Evolutionary conservation across 2,888 invertebrate species (phyloP).

Genomic region (Stenodera caucasica): DNA sequence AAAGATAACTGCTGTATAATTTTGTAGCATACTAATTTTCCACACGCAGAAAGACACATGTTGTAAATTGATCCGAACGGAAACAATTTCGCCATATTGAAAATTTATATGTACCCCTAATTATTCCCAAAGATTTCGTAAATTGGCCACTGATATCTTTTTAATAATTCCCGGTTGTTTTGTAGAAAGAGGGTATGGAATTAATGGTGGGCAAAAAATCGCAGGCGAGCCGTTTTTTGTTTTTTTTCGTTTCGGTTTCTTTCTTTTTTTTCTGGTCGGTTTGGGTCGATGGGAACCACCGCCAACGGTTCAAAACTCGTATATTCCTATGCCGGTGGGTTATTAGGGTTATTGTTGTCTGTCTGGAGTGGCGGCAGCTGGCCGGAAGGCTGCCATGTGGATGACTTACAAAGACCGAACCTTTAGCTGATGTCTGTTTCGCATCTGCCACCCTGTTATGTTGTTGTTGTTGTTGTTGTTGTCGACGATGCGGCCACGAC

Average conservation of each 20-base stretch:
- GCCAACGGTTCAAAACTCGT: neutral
- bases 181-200: constrained; percentile 6
- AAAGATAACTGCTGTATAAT: too few species aligned
- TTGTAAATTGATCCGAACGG: constrained; percentile 9
- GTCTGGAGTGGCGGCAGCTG: constrained; percentile 34
- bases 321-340: constrained; percentile 20
- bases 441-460: constrained; percentile 42
- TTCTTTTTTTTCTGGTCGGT: too few species aligned
- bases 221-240: constrained; percentile 22
- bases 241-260: too few species aligned
- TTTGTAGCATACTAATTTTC: neutral
- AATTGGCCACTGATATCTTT: neutral
- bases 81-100: neutral
- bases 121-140: neutral
- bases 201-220: constrained; percentile 31
- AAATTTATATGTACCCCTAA: neutral
- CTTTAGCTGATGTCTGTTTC: constrained; percentile 38
- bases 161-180: constrained; percentile 16
- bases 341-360: constrained; percentile 28
- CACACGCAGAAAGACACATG: neutral
- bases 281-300: constrained; percentile 22
- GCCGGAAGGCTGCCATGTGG: constrained; percentile 43
- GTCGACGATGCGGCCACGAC: constrained; percentile 18
- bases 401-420: constrained; percentile 35
- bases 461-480: constrained; percentile 6